Evolutionary conservation across 1,140 invertebrate genomes (phyloP).

Genomic region (Ylistrum balloti): DNA sequence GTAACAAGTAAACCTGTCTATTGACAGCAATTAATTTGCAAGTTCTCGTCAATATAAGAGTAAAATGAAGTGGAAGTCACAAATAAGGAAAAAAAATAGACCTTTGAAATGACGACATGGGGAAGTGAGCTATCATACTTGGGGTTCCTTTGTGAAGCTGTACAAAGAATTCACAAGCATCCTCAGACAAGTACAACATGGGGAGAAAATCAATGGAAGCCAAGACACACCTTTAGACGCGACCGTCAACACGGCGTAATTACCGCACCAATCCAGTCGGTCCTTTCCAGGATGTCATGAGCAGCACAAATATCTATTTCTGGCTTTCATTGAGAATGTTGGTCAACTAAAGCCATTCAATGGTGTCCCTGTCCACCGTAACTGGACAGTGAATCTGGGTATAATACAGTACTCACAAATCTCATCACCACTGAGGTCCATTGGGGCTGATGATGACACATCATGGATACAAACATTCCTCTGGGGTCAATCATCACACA

Average conservation of each 20-base stretch:
- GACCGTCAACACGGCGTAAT: slow-evolving; percentile 22
- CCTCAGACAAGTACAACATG: slow-evolving; percentile 10
- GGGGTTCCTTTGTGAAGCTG: slow-evolving; percentile 1
- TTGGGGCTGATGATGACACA: too few relatives aligned
- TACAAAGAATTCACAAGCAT: not conserved
- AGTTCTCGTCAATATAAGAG: not conserved
- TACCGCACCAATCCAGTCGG: slow-evolving; percentile 12
- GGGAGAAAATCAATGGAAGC: slow-evolving; percentile 33
- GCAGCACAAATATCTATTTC: slow-evolving; percentile 20
- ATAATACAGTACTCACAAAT: not conserved
- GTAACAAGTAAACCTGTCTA: not conserved
- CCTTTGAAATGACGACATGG: not conserved
- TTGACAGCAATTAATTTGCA: slow-evolving; percentile 7
- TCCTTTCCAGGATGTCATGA: slow-evolving; percentile 5
- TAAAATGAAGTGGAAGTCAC: slow-evolving; percentile 17
- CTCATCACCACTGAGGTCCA: not conserved
- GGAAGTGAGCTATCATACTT: not conserved
- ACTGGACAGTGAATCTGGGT: not conserved
- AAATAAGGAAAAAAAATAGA: not conserved
- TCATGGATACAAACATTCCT: not conserved
- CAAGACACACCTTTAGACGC: slow-evolving; percentile 2
- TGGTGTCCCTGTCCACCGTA: not conserved
- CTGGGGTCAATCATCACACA: not conserved
- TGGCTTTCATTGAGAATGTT: slow-evolving; percentile 33
- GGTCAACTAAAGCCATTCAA: slow-evolving; percentile 24